A percentile compares a stretch with the other conserved stretches of the same genome.
Conservation (phyloP, 2,888 invertebrate genomes). For the Dryocosmus kuriphilus region DNA sequence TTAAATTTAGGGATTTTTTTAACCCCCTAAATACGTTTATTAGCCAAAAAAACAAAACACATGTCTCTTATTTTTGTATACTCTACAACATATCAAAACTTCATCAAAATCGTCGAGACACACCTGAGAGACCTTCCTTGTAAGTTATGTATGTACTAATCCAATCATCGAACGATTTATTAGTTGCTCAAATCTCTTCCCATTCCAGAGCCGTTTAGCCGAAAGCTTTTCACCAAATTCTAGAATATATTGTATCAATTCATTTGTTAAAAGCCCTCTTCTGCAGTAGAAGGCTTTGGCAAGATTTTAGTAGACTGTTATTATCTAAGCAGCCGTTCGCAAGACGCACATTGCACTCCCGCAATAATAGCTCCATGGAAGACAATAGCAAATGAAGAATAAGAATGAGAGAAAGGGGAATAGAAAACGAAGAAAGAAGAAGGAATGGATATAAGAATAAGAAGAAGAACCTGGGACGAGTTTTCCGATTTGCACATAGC, state of each 20-base stretch:
- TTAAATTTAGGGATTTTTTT: too few species aligned
- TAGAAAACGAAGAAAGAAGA: neutral
- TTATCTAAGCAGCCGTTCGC: constrained; percentile 18
- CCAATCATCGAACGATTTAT: too few species aligned
- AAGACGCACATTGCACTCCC: constrained; percentile 24
- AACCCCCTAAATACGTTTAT: too few species aligned
- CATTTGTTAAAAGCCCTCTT: constrained; percentile 32
- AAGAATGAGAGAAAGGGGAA: neutral
- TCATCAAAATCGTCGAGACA: too few species aligned
- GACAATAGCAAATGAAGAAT: constrained; percentile 25
- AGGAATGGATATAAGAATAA: constrained; percentile 48
- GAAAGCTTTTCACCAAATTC: constrained; percentile 14
- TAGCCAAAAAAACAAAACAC: too few species aligned
- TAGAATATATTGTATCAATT: constrained; percentile 10
- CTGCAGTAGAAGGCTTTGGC: constrained; percentile 16
- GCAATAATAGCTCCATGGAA: neutral
- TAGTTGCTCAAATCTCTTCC: too few species aligned
- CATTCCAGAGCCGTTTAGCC: neutral
- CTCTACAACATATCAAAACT: too few species aligned
- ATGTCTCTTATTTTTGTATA: too few species aligned
- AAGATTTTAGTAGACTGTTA: constrained; percentile 38
- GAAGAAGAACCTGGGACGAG: constrained; percentile 53
- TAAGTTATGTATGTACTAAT: too few species aligned
- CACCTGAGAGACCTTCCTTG: too few species aligned
- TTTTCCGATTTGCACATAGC: constrained; percentile 60